Evolutionary conservation across 2,888 invertebrate genomes (phyloP), one percentile per base, ranked within the genome.

Genomic region (Ernsta delagoae): DNA sequence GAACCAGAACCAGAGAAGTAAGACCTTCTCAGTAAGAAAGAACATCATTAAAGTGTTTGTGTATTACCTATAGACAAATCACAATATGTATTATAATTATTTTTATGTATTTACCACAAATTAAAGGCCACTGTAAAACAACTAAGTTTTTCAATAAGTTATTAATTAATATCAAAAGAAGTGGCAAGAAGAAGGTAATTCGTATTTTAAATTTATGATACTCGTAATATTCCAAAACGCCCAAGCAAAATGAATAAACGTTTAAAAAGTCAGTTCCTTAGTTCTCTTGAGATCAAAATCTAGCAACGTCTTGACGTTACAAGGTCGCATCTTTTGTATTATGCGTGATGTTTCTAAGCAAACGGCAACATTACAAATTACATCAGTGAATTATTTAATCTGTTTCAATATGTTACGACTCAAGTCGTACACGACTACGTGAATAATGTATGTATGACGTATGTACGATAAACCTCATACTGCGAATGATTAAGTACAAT

Each of bases 351-450:
- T 53, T 60, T 53, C 59, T 54, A 66, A n/a, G 66, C 66, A 54
- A 66, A 60, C 34, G 60, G 65, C 50, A 59, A 54, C 54, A 31
- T 59, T 65, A 66, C 66, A 54, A 31, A 31, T 65, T 65, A 66
- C 66, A 54, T 66, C 66, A 66, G 9, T 54, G 16, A 53, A 66
- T 60, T 60, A 60, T 54, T 31, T 50, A 16, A 59, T 65, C 59
- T 34, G 65, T 59, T 66, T 39, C 31, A 53, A 59, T 59, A 50
- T 41, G 41, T 41, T 65, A 50, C 65, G 65, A 39, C n/a, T 45
- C 6, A 16, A 45, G 3, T 48, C 48, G 24, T 53, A 53, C 9
- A 31, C 4, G 11, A 4, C 50, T 50, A 50, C 4, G 16, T 50
- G 50, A 50, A 50, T 50, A 16, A 50, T 53, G 53, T 53, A 24